Conservation (phyloP, 2,797 vertebrate species). For the Ispidina picta region DNA sequence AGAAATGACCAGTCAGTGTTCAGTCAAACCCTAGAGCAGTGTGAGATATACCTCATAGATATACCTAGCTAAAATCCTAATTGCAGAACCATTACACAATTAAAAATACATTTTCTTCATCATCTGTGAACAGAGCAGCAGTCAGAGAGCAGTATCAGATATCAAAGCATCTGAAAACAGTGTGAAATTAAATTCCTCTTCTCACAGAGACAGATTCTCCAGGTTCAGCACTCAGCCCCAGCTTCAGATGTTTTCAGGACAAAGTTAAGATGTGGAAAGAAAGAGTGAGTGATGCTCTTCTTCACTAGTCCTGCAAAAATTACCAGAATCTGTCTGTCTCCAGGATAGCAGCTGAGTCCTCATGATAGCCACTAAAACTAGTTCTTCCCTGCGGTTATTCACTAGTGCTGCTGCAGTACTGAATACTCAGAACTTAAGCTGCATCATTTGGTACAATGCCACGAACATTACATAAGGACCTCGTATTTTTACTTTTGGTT, state of each 20-base stretch:
- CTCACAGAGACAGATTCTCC: background rate
- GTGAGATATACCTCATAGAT: background rate
- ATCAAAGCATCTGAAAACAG: background rate
- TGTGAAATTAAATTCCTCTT: background rate
- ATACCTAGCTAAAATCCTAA: background rate
- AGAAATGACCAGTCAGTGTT: background rate
- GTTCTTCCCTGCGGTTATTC: background rate
- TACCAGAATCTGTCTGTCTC: background rate
- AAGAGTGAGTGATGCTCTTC: background rate
- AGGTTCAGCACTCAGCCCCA: background rate
- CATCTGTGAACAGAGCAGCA: background rate
- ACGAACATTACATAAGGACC: background rate
- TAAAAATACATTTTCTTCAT: background rate
- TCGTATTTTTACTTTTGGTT: background rate
- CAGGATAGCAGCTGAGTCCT: background rate
- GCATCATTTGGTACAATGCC: background rate
- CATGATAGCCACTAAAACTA: background rate
- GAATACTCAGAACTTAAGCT: background rate
- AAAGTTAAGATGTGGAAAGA: background rate
- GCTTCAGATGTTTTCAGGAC: background rate
- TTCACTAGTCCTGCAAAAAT: background rate
- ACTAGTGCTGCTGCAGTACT: background rate
- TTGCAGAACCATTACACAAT: background rate
- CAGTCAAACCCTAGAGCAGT: background rate
- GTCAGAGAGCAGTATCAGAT: background rate